Evolutionary conservation across 2,113 vertebrate genomes (phyloP), one percentile per base, ranked within the genome.

Genomic region (Greenwoodochromis staneri): DNA sequence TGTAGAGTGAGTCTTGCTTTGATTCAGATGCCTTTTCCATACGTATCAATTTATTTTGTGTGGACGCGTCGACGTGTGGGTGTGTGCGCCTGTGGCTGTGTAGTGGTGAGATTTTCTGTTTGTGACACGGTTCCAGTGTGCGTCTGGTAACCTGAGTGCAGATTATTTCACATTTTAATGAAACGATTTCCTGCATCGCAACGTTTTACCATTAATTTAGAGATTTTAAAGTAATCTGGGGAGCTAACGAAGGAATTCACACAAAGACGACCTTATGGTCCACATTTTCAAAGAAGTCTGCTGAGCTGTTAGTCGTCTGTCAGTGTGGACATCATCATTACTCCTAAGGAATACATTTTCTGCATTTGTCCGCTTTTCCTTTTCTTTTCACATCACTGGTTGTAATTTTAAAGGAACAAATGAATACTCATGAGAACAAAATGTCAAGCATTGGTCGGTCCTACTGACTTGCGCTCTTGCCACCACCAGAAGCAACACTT

Each of bases 201-300:
- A 63, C n/a, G 1, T 53, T 90, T 78, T 82, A 78, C 51, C 51
- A 57, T 57, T 82, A 36, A 80, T 17, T 66, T 82, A n/a, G 53
- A 89, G 84, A 94, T 90, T 86, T 91, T 83, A 84, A 92, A 91
- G 92, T 95, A 82, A 94, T 91, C 91, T 93, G 85, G 66, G 63
- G 81, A 85, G 89, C 81, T 59, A 78, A 89, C 82, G 49, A 88
- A 38, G 81, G 47, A 87, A 85, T 87, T 69, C 40, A 19, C 38
- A 45, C 71, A 47, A 47, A 19, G 42, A 49, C 3, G 4, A 19
- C 24, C 16, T 78, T 61, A 59, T 59, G 81, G 91, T 87, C 84
- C 88, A 71, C 82, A 91, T 85, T 88, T 91, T 71, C 63, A 91
- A 63, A 76, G 34, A 81, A 69, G 82, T 83, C 89, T 55, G 80